Evolutionary conservation across 2,797 vertebrate genomes (phyloP).

Genomic region (Carcharodon carcharias): DNA sequence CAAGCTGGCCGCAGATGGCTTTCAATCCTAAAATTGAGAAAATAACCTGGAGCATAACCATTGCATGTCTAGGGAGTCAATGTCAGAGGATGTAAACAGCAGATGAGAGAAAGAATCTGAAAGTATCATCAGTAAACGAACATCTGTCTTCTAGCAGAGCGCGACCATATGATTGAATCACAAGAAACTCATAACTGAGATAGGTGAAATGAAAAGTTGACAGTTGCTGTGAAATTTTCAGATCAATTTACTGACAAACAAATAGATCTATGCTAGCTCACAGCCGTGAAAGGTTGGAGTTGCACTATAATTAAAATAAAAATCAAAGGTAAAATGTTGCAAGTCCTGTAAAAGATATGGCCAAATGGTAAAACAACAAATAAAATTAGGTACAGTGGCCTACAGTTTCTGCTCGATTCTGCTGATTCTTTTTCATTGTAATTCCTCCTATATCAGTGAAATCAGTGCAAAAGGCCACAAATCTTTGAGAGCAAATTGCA

Average conservation of each 20-base stretch:
- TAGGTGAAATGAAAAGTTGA: slow-evolving; percentile 3
- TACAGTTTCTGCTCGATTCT: neutral
- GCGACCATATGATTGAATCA: neutral
- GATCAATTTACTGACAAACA: neutral
- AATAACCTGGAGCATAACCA: neutral
- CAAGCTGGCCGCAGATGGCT: neutral
- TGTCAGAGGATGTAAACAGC: neutral
- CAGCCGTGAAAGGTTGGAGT: neutral
- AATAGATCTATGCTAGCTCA: neutral
- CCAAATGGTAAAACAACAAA: neutral
- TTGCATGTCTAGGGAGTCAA: slow-evolving; percentile 6
- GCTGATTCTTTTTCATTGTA: neutral
- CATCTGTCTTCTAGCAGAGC: neutral
- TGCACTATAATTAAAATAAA: slow-evolving; percentile 4
- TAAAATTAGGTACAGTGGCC: neutral
- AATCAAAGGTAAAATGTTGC: neutral
- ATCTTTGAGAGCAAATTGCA: neutral
- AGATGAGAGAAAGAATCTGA: slow-evolving; percentile 12
- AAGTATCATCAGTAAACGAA: neutral
- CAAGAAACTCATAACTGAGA: neutral
- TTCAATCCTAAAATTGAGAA: neutral
- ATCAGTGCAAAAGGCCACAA: neutral
- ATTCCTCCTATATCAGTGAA: neutral
- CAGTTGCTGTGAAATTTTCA: neutral
- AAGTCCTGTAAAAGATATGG: neutral